Percentiles rank a stretch among this genome's conserved stretches.
Evolutionary conservation across 2,888 invertebrate genomes (phyloP).

Genomic region (Drosophila stalkeri): DNA sequence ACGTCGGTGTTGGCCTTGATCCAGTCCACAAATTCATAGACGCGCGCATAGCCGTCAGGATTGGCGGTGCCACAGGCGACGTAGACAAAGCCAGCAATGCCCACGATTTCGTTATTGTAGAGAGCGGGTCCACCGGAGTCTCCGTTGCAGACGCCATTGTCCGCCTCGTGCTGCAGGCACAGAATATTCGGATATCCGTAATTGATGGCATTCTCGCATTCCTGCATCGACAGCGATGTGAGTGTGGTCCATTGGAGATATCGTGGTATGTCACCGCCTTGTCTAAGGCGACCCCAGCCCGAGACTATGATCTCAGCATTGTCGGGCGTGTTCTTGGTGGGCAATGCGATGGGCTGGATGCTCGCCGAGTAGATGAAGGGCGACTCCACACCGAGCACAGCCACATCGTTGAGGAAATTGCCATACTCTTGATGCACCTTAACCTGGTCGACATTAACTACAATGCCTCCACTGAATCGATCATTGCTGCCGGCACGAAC

Average conservation of each 20-base stretch:
- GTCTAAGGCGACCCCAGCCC: slow-evolving; percentile 76
- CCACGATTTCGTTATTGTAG: slow-evolving; percentile 74
- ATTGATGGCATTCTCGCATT: slow-evolving; percentile 49
- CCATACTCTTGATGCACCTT: slow-evolving; percentile 71
- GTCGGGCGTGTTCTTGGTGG: slow-evolving; percentile 58
- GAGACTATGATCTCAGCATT: slow-evolving; percentile 68
- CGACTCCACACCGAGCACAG: slow-evolving; percentile 63
- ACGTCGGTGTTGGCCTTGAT: slow-evolving; percentile 60
- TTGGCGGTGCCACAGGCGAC: slow-evolving; percentile 65
- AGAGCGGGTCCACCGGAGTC: slow-evolving; percentile 82
- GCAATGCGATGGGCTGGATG: slow-evolving; percentile 75
- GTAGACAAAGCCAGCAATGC: slow-evolving; percentile 74
- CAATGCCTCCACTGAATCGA: slow-evolving; percentile 74
- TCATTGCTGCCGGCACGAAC: slow-evolving; percentile 76
- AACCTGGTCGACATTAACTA: slow-evolving; percentile 63
- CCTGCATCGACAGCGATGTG: slow-evolving; percentile 31
- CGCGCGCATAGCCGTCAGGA: slow-evolving; percentile 83
- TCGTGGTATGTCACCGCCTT: slow-evolving; percentile 66
- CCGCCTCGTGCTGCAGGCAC: slow-evolving; percentile 70
- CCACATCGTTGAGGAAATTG: slow-evolving; percentile 74
- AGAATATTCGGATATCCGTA: slow-evolving; percentile 61
- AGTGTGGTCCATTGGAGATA: slow-evolving; percentile 76
- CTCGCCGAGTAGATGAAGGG: slow-evolving; percentile 66
- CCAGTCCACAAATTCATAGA: slow-evolving; percentile 72
- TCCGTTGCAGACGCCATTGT: slow-evolving; percentile 79